These are phyloP conservation scores for Craterocephalus amniculus DNA, from an alignment of 2,797 vertebrate genomes.

Conservation along the genomic window DNA sequence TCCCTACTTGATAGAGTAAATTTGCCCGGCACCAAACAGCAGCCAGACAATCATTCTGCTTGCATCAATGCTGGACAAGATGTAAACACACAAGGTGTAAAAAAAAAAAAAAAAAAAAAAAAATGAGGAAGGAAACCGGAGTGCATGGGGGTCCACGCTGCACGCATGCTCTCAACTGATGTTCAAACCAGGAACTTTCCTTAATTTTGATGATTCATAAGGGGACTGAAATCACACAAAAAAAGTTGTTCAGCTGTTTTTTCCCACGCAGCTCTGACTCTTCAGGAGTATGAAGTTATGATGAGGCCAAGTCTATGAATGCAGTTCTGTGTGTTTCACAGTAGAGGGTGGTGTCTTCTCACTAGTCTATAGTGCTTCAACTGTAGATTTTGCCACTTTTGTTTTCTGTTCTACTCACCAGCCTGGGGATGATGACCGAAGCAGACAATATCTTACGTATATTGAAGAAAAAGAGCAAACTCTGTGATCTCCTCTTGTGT, in stretches of 20 bases:
- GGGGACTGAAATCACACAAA: background rate
- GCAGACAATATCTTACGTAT: background rate
- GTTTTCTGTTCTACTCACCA: background rate
- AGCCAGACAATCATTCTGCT: too few relatives aligned
- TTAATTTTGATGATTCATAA: background rate
- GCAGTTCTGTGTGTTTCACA: conserved; percentile 22
- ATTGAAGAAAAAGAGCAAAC: background rate
- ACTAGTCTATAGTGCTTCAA: background rate
- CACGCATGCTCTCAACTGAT: too few relatives aligned
- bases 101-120: too few relatives aligned
- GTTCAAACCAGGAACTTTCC: background rate
- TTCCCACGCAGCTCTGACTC: background rate
- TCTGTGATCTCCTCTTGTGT: background rate
- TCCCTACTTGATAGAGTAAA: too few relatives aligned
- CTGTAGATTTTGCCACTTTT: background rate
- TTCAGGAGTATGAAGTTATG: conserved; percentile 2
- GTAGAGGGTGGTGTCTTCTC: conserved; percentile 44
- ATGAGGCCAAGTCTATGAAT: background rate
- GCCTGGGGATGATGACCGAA: conserved; percentile 5
- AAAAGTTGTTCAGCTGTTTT: background rate
- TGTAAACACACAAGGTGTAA: too few relatives aligned
- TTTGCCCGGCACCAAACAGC: too few relatives aligned
- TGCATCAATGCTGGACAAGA: too few relatives aligned
- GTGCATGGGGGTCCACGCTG: too few relatives aligned
- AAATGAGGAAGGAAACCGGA: too few relatives aligned